Base-by-base conservation (phyloP, 2,113 vertebrate species). In the Ardeotis arabs region DNA sequence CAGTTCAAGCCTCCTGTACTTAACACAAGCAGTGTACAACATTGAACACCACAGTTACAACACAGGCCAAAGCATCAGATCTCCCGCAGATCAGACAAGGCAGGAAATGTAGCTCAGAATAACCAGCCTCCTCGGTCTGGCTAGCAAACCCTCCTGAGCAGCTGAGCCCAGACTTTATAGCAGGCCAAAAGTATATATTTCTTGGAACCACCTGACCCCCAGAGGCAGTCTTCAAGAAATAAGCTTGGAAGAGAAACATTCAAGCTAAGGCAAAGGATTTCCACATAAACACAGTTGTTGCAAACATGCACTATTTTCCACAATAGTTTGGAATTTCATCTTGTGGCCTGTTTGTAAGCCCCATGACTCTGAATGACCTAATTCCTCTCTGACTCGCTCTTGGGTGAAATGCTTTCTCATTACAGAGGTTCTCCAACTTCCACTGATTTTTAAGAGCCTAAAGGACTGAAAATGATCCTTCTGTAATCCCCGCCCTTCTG, bases 111-210 rank as follows among this genome's bases (percentile, higher is more conserved):
- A 74, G 37, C 80, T 87, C 23, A 52, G 35, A 66, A 74, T 12
- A 64, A 79, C 45, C 67, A 44, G 12, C 31, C 75, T 62, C 70
- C 70, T 70, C 7, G 1, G 55, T 22, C 59, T 85, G 67, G 63
- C 81, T 81, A 77, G 59, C 60, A 64, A 84, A 76, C 8, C 67
- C 47, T 50, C 2, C 12, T 2, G 12, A 94, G 64, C 68, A 87
- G 82, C 90, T 55, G 74, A 84, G 84, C 60, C 82, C 80, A 88
- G 92, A 81, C 82, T 94, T 96, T 90, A 72, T 47, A 84, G 73
- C 7, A 3, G 92, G 64, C 70, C 49, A 77, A 89, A 70, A 2
- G 17, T 58, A 45, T 87, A 16, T 17, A 69, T 69, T 67, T 41
- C 64, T 90, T 44, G 41, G 41, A 44, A 44, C 41, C 41, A 44